Conservation (phyloP, 2,113 vertebrate genomes). For the Herpailurus yagouaroundi region DNA sequence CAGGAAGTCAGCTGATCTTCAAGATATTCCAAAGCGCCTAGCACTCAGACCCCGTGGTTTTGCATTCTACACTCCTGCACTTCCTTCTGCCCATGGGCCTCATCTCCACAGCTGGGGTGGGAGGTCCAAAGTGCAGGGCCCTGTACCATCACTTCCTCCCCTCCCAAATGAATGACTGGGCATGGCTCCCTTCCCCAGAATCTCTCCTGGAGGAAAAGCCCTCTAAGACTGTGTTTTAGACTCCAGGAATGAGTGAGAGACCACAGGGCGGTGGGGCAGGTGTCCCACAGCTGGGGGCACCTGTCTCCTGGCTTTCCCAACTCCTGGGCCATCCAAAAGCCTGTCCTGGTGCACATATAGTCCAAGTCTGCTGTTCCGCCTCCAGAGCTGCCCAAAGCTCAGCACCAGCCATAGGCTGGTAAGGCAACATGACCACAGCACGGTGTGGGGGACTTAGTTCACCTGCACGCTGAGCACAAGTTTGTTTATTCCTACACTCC, state of each 20-base stretch:
- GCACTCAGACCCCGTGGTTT: neutral
- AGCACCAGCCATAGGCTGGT: neutral
- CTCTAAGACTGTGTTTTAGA: neutral
- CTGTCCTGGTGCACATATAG: neutral
- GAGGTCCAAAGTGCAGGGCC: neutral
- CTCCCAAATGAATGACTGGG: neutral
- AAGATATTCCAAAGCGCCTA: neutral
- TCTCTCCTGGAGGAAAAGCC: neutral
- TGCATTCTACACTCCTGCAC: accelerated
- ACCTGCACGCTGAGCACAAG: neutral
- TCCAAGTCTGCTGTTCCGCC: accelerated
- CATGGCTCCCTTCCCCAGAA: neutral
- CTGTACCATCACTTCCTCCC: neutral
- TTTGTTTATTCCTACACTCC: slow-evolving; percentile 25
- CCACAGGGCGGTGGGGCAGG: neutral
- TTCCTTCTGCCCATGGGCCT: neutral
- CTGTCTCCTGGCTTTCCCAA: accelerated
- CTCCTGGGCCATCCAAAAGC: neutral
- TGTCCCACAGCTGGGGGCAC: neutral
- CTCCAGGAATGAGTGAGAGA: neutral
- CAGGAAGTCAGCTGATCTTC: neutral
- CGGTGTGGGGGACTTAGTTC: accelerated
- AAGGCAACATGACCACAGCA: accelerated
- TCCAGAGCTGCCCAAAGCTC: neutral
- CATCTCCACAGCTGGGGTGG: neutral